Base-by-base conservation (phyloP, 2,888 invertebrate genomes). In the Onthophagus sagittarius region DNA sequence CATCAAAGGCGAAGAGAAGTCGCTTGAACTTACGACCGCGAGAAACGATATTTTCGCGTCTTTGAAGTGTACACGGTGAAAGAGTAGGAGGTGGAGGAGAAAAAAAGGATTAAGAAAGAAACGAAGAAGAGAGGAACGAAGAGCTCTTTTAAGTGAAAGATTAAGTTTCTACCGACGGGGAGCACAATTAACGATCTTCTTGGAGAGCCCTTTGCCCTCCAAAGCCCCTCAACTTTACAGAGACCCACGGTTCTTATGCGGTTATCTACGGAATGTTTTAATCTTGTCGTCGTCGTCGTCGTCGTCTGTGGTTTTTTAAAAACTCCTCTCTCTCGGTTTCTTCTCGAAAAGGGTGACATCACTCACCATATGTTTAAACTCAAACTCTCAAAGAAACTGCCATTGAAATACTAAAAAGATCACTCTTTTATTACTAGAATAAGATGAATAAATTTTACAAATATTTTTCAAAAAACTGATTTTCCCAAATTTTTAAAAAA, bases 131-230 rank as follows among this genome's bases (percentile, higher is more conserved):
- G 63, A 39, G 33, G 15, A 39, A 65, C 65, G 5, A 65, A 64
- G 63, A 64, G 73, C 65, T 62, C 65, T 65, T 73, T 71, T 73
- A 73, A 73, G 73, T 73, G 73, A 73, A 73, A 73, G 73, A 73
- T 73, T 77, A 74, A 74, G 76, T 77, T 77, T 77, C 77, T 76
- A 31, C 67, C 31, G 67, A 32, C 67, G 31, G 67, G 39, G 23
- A 32, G 67, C 13, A 67, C 31, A 67, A 67, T 67, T 67, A 67
- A 67, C 32, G 67, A 67, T 53, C 39, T 53, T 11, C 39, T 53
- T 67, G 67, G 67, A 11, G 64, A 23, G 39, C 39, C 39, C 39
- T 53, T 53, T 11, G 39, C 39, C 39, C 39, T 53, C 39, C 39
- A 11, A 9, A 67, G n/a, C 32, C 67, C n/a, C 67, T 23, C 3